Percentiles rank a stretch among this genome's conserved stretches.
Evolutionary conservation across 2,888 invertebrate species (phyloP).

Genomic region (Drosophila nr. perissopoda): DNA sequence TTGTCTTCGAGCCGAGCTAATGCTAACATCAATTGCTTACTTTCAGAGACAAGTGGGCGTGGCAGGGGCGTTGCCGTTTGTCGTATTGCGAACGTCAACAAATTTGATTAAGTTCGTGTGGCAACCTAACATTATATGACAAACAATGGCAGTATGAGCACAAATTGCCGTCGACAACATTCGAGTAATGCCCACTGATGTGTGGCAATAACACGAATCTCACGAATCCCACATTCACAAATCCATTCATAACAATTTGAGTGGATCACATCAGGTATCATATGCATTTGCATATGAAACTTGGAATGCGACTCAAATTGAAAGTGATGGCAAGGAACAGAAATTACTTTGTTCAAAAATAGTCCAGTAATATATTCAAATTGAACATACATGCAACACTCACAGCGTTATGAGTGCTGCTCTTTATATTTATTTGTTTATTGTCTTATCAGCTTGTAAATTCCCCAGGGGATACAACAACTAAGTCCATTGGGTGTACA

Average conservation of each 20-base stretch:
- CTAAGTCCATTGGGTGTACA: conserved; percentile 59
- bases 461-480: conserved; percentile 39
- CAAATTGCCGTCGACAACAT: conserved; percentile 19
- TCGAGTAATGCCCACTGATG: conserved; percentile 27
- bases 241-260: conserved; percentile 42
- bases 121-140: conserved; percentile 34
- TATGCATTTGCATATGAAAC: background rate
- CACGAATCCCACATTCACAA: conserved; percentile 35
- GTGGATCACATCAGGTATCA: conserved; percentile 18
- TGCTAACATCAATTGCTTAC: conserved; percentile 66
- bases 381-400: background rate
- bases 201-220: conserved; percentile 31
- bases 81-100: conserved; percentile 34
- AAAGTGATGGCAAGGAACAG: background rate
- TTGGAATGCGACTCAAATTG: conserved; percentile 1
- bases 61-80: conserved; percentile 29
- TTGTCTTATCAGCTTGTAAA: conserved; percentile 56
- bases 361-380: background rate
- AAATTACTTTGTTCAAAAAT: background rate
- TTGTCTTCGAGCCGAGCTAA: conserved; percentile 67
- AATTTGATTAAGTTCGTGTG: conserved; percentile 47
- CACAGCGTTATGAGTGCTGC: background rate
- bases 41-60: conserved; percentile 34
- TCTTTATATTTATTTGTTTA: conserved; percentile 25
- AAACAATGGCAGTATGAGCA: conserved; percentile 25